Evolutionary conservation across 2,797 vertebrate genomes (phyloP), one percentile per base, ranked within the genome.

Genomic region (Antennarius maculatus): DNA sequence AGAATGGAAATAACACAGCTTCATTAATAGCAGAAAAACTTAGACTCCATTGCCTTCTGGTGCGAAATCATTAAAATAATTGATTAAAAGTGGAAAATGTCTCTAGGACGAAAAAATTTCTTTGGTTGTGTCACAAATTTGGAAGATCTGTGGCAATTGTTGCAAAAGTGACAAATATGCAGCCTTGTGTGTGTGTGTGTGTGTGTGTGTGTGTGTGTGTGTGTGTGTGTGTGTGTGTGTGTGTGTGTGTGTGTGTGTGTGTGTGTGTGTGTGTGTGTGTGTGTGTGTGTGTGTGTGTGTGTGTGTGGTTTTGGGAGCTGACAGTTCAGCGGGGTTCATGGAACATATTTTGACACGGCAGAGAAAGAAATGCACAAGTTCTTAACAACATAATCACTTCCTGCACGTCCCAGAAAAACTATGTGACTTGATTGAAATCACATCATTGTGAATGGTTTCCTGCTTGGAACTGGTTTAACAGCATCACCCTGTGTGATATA

Each of bases 391-490:
- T 11, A 41, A 9, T 13, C 9, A 11, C 39, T 13, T 17, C 41
- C 29, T 18, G 39, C 43, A 13, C 45, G 42, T 45, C 34, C 14
- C 41, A 1, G 12, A 53, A 54, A 70, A 42, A 50, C 43, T 45
- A 46, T 42, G 56, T 76, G 58, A 65, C 34, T 47, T n/a, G 3
- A 54, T 54, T 47, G 69, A 63, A 73, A 74, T 59, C 43, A 54
- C 43, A 46, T 17, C 57, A 55, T 57, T 49, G 70, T 64, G 76
- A 49, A 69, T 75, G 59, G 42, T 43, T 56, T 66, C 61, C 62
- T 65, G 59, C 66, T 31, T 5, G 23, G 55, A 48, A 10, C 50
- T 41, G 49, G 13, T 39, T 49, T n/a, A 41, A 28, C 5, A 45
- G 27, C 17, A 15, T 11, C 12, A 3, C 28, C 15, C 34, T 7